Evolutionary conservation across 2,888 invertebrate genomes (phyloP), one percentile per base, ranked within the genome.

Genomic region (Conchocele bisecta): DNA sequence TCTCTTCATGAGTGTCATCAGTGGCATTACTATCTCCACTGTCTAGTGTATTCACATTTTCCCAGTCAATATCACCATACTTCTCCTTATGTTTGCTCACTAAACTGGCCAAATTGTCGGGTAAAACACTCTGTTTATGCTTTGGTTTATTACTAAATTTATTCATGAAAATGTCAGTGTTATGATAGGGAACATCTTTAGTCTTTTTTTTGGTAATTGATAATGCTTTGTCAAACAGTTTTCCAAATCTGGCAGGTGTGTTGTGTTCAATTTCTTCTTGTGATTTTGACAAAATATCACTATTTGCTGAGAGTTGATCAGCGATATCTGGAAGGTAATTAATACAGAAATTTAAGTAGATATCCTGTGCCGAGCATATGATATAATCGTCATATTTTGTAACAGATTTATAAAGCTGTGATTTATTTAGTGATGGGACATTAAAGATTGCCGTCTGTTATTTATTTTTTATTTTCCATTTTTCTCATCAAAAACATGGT

Each of bases 141-240:
- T 68, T 74, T 0, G 44, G 22, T 44, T 59, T 65, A 9, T 54
- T 53, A 33, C 59, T 56, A 41, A 50, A 78, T 53, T 59, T 74
- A 13, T 51, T 56, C 41, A 72, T 20, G 54, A 42, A 68, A 7
- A 58, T 51, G 46, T 58, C 56, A 13, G 64, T 35, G 15, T 57
- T 53, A 26, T 37, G 51, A 11, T 33, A 13, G 4, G 31, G 33
- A 13, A 31, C 29, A 46, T n/a, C 17, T 24, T 20, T 15, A 1
- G 42, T n/a, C 1, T 46, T 41, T 46, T 67, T 70, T 48, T 66
- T 74, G 9, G 75, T 56, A 20, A 77, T 57, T 13, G 41, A 53
- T 4, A 56, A 20, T 17, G 78, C 74, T 42, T 76, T 81, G 35
- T 72, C 67, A 65, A 81, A 81, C 11, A 78, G 7, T 59, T 64